Base-by-base conservation (phyloP, 1,140 invertebrate genomes). In the Mercenaria mercenaria region DNA sequence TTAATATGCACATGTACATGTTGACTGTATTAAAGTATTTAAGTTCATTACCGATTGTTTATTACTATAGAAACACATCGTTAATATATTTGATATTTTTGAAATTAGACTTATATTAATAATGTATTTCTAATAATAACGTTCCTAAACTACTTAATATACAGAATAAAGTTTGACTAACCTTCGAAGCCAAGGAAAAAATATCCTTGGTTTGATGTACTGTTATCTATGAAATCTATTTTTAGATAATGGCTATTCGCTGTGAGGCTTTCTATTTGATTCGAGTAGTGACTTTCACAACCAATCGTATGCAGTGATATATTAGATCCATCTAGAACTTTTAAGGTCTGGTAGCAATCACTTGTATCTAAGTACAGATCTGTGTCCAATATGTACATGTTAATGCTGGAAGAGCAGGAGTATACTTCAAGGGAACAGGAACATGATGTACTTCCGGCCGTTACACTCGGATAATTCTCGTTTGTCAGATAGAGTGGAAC, bases 401-500 rank as follows among this genome's bases (percentile, higher is more conserved):
- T 79, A 34, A 56, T 29, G n/a, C 37, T 1, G 1, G 76, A 56
- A 0, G 50, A 18, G 20, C 76, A 79, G 13, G 43, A 32, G 8
- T 56, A 32, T 10, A 79, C 76, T 79, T 79, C 76, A 3, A 79
- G 6, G 0, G 76, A 52, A 23, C 76, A 79, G 34, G 47, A 26
- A 15, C 76, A 79, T 1, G 76, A 26, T 10, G 13, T 15, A 18
- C 29, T 3, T 32, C 26, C 76, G 0, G 32, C 6, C 18, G 76
- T 56, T 6, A 37, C 47, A 20, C 3, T 10, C 15, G 76, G 76
- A 56, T 79, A 79, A 37, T 56, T n/a, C 15, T 26, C 18, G 47
- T 37, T 79, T 56, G 76, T 79, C 13, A 79, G 76, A 41, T 79
- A 79, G 8, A 79, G 47, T 15, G 76, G 76, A 23, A 1, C 29